Base-by-base conservation (phyloP, 2,797 vertebrate genomes). In the Astyanax mexicanus region DNA sequence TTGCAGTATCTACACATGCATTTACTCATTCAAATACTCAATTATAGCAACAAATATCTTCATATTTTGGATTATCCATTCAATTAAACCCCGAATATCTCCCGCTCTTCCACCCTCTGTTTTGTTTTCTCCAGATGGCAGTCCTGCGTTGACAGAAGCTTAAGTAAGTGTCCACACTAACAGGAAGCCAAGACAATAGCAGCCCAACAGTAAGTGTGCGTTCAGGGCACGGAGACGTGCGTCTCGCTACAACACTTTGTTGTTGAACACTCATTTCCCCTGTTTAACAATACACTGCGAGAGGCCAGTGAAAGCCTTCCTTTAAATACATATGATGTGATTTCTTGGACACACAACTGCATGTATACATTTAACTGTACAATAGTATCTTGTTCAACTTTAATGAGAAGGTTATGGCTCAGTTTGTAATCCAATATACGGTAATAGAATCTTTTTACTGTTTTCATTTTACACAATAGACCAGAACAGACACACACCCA, bases 141-240 rank as follows among this genome's bases (percentile, higher is more conserved):
- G 12, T 69, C 58, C 58, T 70, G 54, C 38, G 44, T 47, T 73
- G 81, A 78, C 72, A 83, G 74, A 61, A 60, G 67, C 45, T 45
- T 72, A 77, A 78, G 25, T 25, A 49, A 52, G 54, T 25, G 49
- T 62, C 69, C 79, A 74, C 68, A 11, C 75, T 76, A 73, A 77
- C 66, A 80, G 80, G 80, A 82, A 79, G 27, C 40, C 54, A 27
- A 68, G 49, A 83, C 82, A 83, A 83, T 77, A 77, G 79, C 38
- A 72, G 69, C 40, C 71, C 61, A 78, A 40, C 44, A 51, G 70
- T 12, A 25, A 51, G 70, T 69, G 35, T 73, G 65, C 29, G 19
- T 70, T 72, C 32, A 37, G 71, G 51, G 25, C 32, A 44, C 9
- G 25, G 61, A 58, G 67, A 75, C 37, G 15, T 27, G 61, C 73